Percentiles rank a stretch among this genome's conserved stretches.
phyloP scores from a whole-genome alignment of 1,140 invertebrate species.

The Alviniconcha marisindica region DNA sequence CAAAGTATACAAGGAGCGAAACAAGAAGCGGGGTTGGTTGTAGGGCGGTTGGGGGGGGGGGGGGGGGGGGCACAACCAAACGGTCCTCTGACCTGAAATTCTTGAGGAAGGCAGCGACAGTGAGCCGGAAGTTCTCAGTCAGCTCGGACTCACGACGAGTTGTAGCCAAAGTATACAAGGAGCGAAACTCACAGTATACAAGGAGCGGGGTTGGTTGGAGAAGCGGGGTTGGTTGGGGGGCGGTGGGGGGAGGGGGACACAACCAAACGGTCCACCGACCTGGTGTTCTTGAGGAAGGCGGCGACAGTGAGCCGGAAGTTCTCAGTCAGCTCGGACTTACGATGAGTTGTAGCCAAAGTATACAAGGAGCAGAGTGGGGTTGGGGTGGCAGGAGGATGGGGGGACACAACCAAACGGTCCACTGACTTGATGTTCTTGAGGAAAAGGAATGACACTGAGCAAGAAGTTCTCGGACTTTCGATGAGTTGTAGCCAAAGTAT shows the following conservation, averaged over 20 bases:
- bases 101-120: slow-evolving; percentile 86
- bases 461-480: slow-evolving; percentile 98
- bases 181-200: too few species aligned
- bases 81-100: slow-evolving; percentile 87
- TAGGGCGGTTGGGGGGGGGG: not conserved
- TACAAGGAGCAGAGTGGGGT: too few species aligned
- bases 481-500: too few species aligned
- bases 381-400: not conserved
- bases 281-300: slow-evolving; percentile 1
- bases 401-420: not conserved
- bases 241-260: too few species aligned
- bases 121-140: slow-evolving; percentile 97
- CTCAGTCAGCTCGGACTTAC: too few species aligned
- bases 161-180: too few species aligned
- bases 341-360: not conserved
- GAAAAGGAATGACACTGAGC: slow-evolving; percentile 89
- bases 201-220: too few species aligned
- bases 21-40: too few species aligned
- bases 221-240: too few species aligned
- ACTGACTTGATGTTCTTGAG: slow-evolving; percentile 91
- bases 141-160: slow-evolving; percentile 95
- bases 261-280: too few species aligned
- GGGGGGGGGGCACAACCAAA: not conserved
- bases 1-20: too few species aligned
- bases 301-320: slow-evolving; percentile 73